Conservation (phyloP, 2,797 vertebrate genomes). For the Graptemys geographica region DNA sequence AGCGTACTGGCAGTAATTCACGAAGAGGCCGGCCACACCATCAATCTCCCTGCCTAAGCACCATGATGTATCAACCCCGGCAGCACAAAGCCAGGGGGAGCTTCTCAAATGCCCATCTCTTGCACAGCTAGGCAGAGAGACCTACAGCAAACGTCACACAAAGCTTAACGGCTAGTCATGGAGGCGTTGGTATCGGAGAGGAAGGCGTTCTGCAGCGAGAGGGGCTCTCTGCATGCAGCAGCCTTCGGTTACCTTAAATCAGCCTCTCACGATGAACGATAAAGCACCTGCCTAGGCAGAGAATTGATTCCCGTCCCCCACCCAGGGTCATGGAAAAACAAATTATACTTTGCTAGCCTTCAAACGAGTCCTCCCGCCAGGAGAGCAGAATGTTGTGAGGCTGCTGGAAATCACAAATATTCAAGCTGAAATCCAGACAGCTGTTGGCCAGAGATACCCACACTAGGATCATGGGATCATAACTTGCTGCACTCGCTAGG, state of each 20-base stretch:
- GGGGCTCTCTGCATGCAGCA: neutral
- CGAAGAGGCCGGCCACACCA: neutral
- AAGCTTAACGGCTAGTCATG: neutral
- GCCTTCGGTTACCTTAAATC: neutral
- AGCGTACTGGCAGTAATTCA: neutral
- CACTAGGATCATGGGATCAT: fast-evolving
- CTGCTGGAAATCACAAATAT: constrained; percentile 9
- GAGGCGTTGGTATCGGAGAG: neutral
- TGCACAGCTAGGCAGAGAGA: neutral
- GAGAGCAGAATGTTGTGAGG: constrained; percentile 22
- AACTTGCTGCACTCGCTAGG: neutral
- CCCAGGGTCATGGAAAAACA: neutral
- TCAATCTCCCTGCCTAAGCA: neutral
- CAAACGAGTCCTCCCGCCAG: neutral
- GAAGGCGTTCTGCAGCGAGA: neutral
- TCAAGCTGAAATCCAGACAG: neutral
- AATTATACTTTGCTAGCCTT: constrained; percentile 18
- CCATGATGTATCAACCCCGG: neutral
- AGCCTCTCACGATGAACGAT: neutral
- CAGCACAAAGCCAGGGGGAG: neutral
- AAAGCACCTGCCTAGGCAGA: fast-evolving
- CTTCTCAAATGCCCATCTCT: neutral
- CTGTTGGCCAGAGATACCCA: neutral
- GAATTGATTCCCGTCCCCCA: neutral
- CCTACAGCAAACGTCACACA: neutral